Evolutionary conservation across 2,113 vertebrate species (phyloP), one percentile per base, ranked within the genome.

Genomic region (Charadrius vociferus): DNA sequence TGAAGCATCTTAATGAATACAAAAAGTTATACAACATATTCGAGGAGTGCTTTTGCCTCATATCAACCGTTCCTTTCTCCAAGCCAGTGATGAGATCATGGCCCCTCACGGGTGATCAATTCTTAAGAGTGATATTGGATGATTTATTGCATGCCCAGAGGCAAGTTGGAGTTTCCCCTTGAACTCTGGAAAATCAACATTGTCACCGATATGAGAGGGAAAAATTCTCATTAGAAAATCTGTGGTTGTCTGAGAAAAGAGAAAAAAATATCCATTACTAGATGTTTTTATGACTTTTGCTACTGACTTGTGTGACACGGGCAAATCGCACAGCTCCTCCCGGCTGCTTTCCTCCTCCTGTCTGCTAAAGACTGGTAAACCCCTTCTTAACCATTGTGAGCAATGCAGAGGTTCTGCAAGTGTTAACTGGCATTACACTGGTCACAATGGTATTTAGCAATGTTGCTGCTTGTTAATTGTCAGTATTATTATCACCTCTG

Each of bases 1-100:
- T 97, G 92, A 65, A 84, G 50, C 81, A 79, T 95, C 95, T 87
- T 95, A 97, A 95, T 96, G 94, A 96, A 88, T 70, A 93, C 29
- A 85, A 43, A 67, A 93, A 82, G 19, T 95, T 92, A 41, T 86
- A 75, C 29, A 61, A 24, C 24, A 34, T 52, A n/a, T n/a, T 56
- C 2, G 0, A 93, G 86, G 66, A 82, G 70, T 56, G 47, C 36
- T 88, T 88, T 82, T 90, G 65, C 85, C 75, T 97, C 3, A 0
- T 34, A 66, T 85, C 90, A 73, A 43, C 66, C 81, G 21, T 27
- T 89, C 30, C 67, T 84, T 93, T 65, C 73, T 74, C 83, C 72
- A 61, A 68, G 86, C 12, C 68, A 36, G 9, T 53, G 82, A 59
- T 73, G 92, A 94, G 78, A 43, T 61, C 88, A 20, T 4, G 34